Evolutionary conservation across 1,140 invertebrate species (phyloP).

Genomic region (Drosophila carrolli): DNA sequence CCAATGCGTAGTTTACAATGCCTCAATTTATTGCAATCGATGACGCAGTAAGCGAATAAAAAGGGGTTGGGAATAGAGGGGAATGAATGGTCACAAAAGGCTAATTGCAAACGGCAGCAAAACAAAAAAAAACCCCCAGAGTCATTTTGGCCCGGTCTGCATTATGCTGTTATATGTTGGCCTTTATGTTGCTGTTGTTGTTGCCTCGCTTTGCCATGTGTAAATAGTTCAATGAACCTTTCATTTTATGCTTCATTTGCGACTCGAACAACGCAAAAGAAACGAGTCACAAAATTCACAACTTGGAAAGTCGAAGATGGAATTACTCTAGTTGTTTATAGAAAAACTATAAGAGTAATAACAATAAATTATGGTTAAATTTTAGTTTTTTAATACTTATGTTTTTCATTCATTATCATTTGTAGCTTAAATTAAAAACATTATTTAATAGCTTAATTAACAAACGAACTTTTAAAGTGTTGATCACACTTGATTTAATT

Average conservation of each 20-base stretch:
- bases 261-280: constrained; percentile 54
- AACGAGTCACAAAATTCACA: constrained; percentile 23
- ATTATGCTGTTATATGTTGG: constrained; percentile 55
- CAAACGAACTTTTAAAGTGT: too few relatives aligned
- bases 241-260: constrained; percentile 72
- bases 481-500: too few relatives aligned
- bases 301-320: neutral
- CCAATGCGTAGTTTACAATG: constrained; percentile 54
- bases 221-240: constrained; percentile 75
- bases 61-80: neutral
- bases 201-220: constrained; percentile 44
- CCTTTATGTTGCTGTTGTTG: constrained; percentile 14
- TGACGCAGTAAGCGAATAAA: constrained; percentile 27
- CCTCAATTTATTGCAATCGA: constrained; percentile 72
- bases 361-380: too few relatives aligned
- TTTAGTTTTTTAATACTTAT: too few relatives aligned
- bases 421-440: too few relatives aligned
- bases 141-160: constrained; percentile 68
- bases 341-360: too few relatives aligned
- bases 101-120: constrained; percentile 58
- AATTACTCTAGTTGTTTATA: constrained; percentile 11
- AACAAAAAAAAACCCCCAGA: constrained; percentile 2
- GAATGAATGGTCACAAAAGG: constrained; percentile 43
- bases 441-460: too few relatives aligned
- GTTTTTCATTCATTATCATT: too few relatives aligned